Base-by-base conservation (phyloP, 2,797 vertebrate species). In the Poecilia gillii region DNA sequence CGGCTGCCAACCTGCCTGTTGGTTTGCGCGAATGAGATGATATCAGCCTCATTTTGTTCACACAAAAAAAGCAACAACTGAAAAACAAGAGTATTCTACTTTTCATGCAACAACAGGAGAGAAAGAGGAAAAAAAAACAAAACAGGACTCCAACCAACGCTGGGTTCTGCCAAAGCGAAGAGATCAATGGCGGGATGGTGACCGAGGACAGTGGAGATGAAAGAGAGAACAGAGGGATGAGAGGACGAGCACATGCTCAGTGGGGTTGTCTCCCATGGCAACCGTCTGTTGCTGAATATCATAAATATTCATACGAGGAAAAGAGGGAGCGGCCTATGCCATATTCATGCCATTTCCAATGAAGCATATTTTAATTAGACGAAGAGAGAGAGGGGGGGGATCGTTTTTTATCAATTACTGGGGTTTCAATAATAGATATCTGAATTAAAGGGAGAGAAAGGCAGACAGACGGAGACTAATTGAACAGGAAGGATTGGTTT, bases 271-370 rank as follows among this genome's bases (percentile, higher is more conserved):
- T 94, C 94, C 92, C 89, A 73, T 91, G 89, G 91, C 90, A 94
- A 94, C 92, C 82, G 74, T 80, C 79, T 85, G 89, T 90, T 88
- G 82, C 92, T 49, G 75, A 76, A 77, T 83, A 84, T 13, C 83
- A 91, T 94, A 87, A 94, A 95, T 94, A 94, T 94, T 94, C 91
- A 90, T 90, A 81, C 77, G 78, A 77, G 81, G 78, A 84, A 83
- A 41, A 84, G 72, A 72, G 79, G 81, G 70, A 87, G 79, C 78
- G 81, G 47, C 81, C 89, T 79, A 85, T 88, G 57, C 55, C 89
- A 88, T 87, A 91, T 93, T 93, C 85, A 91, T 92, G 90, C 70
- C 73, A 64, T 92, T 94, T 92, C 93, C 88, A 94, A 93, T 94
- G 88, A 93, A 87, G 87, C 80, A 90, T 93, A 82, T 90, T 92